These are phyloP conservation scores for Drosophila simulans DNA, from an alignment of 1,140 invertebrate species.

Conservation along the genomic window DNA sequence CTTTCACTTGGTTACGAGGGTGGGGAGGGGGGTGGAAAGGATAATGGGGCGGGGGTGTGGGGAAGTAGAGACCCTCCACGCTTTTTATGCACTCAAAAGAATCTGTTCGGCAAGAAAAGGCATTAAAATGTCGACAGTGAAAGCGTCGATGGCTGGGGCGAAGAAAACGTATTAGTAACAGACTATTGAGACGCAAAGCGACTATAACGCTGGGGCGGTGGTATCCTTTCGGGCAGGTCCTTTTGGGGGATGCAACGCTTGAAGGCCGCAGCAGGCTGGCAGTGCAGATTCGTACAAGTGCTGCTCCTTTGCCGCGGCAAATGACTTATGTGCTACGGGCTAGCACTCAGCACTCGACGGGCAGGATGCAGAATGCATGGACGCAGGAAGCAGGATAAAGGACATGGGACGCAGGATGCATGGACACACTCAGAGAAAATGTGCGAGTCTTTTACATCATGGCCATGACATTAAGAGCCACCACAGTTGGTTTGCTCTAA, in stretches of 20 bases:
- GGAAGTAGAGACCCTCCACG: slow-evolving; percentile 17
- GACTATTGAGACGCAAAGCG: slow-evolving; percentile 79
- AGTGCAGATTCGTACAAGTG: slow-evolving; percentile 77
- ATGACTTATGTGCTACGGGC: slow-evolving; percentile 79
- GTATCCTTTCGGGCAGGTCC: slow-evolving; percentile 4
- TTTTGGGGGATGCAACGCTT: slow-evolving; percentile 1
- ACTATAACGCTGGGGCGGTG: slow-evolving; percentile 23
- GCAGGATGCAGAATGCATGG: slow-evolving; percentile 27
- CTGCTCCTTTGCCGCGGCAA: slow-evolving; percentile 47
- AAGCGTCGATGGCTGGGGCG: slow-evolving; percentile 40
- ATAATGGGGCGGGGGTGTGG: slow-evolving; percentile 5
- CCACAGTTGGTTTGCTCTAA: neutral
- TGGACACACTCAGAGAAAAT: slow-evolving; percentile 16
- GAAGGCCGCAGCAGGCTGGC: slow-evolving; percentile 44
- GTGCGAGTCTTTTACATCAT: no score
- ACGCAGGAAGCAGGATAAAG: slow-evolving; percentile 24
- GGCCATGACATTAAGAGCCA: neutral
- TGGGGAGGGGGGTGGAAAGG: neutral
- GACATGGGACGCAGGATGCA: slow-evolving; percentile 24
- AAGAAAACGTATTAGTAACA: slow-evolving; percentile 80
- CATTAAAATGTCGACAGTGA: slow-evolving; percentile 77
- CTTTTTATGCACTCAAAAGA: slow-evolving; percentile 80
- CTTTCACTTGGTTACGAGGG: neutral
- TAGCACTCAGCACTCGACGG: slow-evolving; percentile 47
- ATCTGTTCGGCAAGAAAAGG: slow-evolving; percentile 73